Conservation (phyloP, 2,888 invertebrate genomes). For the Xylocampa areola region DNA sequence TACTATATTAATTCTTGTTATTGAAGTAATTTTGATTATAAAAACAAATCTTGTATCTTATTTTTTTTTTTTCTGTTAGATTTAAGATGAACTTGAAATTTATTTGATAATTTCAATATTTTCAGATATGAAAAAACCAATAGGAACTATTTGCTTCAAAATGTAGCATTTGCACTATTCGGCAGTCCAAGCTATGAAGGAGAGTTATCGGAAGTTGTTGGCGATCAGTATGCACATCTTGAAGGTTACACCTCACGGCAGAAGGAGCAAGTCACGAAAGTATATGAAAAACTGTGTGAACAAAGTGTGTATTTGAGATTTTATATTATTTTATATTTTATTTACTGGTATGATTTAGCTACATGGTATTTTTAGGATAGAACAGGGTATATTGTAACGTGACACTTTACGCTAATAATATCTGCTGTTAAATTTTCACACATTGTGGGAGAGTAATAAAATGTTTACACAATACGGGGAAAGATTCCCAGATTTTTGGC, state of each 20-base stretch:
- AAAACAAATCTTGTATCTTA: no score
- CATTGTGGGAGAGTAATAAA: no score
- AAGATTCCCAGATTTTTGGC: no score
- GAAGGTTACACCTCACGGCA: slow-evolving; percentile 83
- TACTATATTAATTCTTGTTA: no score
- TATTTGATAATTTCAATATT: slow-evolving; percentile 29
- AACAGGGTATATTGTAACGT: no score
- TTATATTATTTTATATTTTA: background rate
- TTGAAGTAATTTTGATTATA: no score
- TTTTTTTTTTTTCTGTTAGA: background rate
- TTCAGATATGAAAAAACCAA: slow-evolving; percentile 87
- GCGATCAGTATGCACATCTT: slow-evolving; percentile 67
- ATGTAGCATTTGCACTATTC: slow-evolving; percentile 89
- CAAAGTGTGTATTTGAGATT: slow-evolving; percentile 74
- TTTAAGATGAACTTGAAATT: background rate
- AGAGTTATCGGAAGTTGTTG: slow-evolving; percentile 68
- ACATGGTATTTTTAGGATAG: no score
- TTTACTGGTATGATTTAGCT: no score
- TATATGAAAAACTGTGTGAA: slow-evolving; percentile 83
- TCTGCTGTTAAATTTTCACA: no score
- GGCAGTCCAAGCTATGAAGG: slow-evolving; percentile 85
- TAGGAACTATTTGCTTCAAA: slow-evolving; percentile 85
- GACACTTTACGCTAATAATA: no score
- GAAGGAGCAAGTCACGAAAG: slow-evolving; percentile 78
- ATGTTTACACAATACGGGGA: no score